These are phyloP conservation scores for Saccostrea cuccullata DNA, from an alignment of 1,140 invertebrate genomes.

Conservation along the genomic window DNA sequence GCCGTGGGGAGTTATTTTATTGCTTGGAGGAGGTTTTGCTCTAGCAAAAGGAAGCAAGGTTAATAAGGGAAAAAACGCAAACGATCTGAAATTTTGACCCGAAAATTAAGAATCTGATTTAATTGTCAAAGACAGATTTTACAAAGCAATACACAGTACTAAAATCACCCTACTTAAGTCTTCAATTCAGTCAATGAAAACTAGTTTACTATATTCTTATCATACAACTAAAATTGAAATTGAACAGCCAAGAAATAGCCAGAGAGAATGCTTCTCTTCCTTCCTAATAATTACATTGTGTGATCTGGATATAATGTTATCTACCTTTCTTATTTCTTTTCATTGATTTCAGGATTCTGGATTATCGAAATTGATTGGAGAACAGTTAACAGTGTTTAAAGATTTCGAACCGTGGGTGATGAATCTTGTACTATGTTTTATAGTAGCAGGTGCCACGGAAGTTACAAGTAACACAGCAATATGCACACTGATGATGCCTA, in stretches of 20 bases:
- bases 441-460: conserved; percentile 78
- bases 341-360: conserved; percentile 68
- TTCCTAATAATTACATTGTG: background rate
- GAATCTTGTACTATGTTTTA: conserved; percentile 74
- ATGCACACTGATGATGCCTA: conserved; percentile 80
- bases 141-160: too few species aligned
- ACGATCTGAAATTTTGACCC: background rate
- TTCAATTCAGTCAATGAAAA: too few species aligned
- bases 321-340: too few species aligned
- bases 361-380: conserved; percentile 72
- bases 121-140: too few species aligned
- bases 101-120: too few species aligned
- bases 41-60: conserved; percentile 81
- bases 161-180: too few species aligned
- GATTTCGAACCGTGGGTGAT: conserved; percentile 69
- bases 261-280: background rate
- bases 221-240: too few species aligned
- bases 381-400: conserved; percentile 66
- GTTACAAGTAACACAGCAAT: conserved; percentile 80
- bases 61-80: background rate
- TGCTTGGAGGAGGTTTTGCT: conserved; percentile 90
- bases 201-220: too few species aligned
- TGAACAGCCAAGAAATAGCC: too few species aligned
- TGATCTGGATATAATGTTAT: too few species aligned
- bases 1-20: conserved; percentile 79